A percentile compares a stretch with the other conserved stretches of the same genome.
Evolutionary conservation across 2,888 invertebrate species (phyloP).

Genomic region (Lysandra coridon): DNA sequence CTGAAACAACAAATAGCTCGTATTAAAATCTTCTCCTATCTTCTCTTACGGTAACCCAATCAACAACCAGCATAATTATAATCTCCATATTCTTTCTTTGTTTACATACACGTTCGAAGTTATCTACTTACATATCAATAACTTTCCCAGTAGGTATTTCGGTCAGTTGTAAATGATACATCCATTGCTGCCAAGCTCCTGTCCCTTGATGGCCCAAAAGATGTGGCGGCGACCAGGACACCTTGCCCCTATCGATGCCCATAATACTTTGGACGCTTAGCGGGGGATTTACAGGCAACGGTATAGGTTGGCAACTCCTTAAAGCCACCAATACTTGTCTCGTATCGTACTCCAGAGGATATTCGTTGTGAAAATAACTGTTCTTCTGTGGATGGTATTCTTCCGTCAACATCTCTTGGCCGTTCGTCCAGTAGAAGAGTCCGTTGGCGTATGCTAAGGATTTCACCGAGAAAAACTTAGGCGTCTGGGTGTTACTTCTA

Average conservation of each 20-base stretch:
- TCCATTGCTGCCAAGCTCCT: constrained; percentile 87
- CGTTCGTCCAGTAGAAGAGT: constrained; percentile 93
- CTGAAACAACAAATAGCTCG: constrained; percentile 48
- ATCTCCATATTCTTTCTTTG: too few relatives aligned
- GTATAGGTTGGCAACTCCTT: constrained; percentile 87
- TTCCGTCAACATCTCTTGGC: constrained; percentile 87
- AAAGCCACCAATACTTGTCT: constrained; percentile 78
- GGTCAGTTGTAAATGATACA: constrained; percentile 86
- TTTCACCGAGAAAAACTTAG: constrained; percentile 86
- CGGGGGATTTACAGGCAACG: constrained; percentile 89
- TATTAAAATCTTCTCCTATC: not conserved
- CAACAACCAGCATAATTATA: too few relatives aligned
- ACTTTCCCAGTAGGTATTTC: constrained; percentile 65
- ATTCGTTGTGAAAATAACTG: constrained; percentile 89
- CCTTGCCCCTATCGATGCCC: constrained; percentile 86
- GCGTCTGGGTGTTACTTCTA: constrained; percentile 86
- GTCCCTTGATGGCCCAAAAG: constrained; percentile 86
- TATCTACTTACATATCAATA: constrained; percentile 59
- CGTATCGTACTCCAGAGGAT: constrained; percentile 76
- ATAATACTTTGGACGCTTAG: constrained; percentile 90
- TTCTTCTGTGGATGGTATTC: constrained; percentile 86
- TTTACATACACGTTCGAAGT: not conserved
- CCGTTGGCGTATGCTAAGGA: constrained; percentile 89
- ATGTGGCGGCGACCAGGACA: constrained; percentile 91
- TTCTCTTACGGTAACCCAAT: too few relatives aligned